A percentile compares a stretch with the other conserved stretches of the same genome.
Evolutionary conservation across 1,140 invertebrate genomes (phyloP).

Genomic region (Reticulitermes speratus): DNA sequence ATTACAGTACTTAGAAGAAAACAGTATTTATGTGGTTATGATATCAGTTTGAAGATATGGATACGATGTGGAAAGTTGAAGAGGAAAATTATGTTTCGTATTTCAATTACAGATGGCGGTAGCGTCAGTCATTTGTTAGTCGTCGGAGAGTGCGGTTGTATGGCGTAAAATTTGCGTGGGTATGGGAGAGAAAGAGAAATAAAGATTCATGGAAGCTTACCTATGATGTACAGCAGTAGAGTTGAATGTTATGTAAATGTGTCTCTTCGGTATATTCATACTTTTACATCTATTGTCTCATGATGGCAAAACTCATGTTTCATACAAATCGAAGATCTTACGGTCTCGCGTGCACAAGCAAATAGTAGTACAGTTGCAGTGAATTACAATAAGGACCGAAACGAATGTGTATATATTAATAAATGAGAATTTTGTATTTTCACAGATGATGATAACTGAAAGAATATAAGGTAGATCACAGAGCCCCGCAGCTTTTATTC

Average conservation of each 20-base stretch:
- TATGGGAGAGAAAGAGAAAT: neutral
- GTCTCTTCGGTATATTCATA: neutral
- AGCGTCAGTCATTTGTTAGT: conserved; percentile 23
- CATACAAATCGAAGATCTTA: neutral
- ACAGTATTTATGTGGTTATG: neutral
- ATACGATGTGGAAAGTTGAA: neutral
- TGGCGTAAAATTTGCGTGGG: conserved; percentile 21
- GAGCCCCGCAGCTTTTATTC: neutral
- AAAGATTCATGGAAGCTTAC: no score
- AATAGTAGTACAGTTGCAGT: neutral
- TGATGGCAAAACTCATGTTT: neutral
- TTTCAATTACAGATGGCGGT: conserved; percentile 29
- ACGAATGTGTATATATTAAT: neutral
- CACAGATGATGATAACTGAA: neutral
- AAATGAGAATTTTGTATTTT: conserved; percentile 6
- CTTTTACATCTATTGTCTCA: no score
- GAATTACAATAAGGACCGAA: neutral
- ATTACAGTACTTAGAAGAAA: neutral
- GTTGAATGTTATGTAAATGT: neutral
- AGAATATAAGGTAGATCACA: conserved; percentile 7
- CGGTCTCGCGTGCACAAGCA: neutral
- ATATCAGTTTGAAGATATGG: neutral
- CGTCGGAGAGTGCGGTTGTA: conserved; percentile 13
- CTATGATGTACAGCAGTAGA: no score
- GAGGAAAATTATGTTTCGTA: conserved; percentile 19